phyloP scores from a whole-genome alignment of 2,888 invertebrate species.

The Hirtodrosophila histrioides region DNA sequence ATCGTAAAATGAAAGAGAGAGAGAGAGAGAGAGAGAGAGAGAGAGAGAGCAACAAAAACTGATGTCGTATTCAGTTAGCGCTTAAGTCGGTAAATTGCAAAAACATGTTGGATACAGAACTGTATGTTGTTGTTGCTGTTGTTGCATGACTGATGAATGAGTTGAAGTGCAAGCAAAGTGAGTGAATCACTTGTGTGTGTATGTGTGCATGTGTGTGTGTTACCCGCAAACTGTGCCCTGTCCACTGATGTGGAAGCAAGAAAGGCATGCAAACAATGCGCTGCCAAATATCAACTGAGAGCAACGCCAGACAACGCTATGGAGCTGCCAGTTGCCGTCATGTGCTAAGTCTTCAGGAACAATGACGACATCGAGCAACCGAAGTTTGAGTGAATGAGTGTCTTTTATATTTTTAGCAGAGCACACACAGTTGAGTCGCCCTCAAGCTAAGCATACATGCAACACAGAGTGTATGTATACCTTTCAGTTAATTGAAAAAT shows the following conservation, averaged over 20 bases:
- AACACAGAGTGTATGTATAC: not conserved
- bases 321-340: constrained; percentile 18
- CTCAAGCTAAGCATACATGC: not conserved
- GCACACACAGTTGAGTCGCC: constrained; percentile 5
- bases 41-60: constrained; percentile 12
- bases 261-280: constrained; percentile 43
- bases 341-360: constrained; percentile 1
- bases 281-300: constrained; percentile 48
- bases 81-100: constrained; percentile 76
- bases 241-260: constrained; percentile 21
- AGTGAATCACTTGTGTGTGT: constrained; percentile 31
- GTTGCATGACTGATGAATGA: constrained; percentile 73
- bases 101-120: constrained; percentile 70
- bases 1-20: not conserved
- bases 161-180: constrained; percentile 40
- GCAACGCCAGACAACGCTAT: constrained; percentile 21
- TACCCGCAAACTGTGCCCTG: constrained; percentile 23
- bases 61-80: constrained; percentile 62
- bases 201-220: constrained; percentile 13
- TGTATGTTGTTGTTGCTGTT: constrained; percentile 40
- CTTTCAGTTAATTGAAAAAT: constrained; percentile 20
- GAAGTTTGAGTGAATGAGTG: constrained; percentile 3
- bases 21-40: not conserved
- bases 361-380: constrained; percentile 19
- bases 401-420: not conserved